Percentiles rank a stretch among this genome's conserved stretches.
Conservation (phyloP, 2,888 invertebrate genomes). For the Diarsia dahlii region DNA sequence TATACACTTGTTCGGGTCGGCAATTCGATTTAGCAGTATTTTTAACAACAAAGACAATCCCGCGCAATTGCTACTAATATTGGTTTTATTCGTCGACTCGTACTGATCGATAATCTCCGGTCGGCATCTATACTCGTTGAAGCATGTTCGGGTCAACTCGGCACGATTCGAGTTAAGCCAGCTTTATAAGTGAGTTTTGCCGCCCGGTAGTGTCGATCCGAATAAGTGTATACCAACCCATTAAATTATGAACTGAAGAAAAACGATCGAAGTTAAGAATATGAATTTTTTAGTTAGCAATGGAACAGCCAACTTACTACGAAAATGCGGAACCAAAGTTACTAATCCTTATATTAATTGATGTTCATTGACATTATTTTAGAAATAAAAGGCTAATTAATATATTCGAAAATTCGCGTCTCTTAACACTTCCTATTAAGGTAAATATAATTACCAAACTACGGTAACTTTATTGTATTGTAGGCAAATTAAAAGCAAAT, state of each 20-base stretch:
- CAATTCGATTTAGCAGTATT: not conserved
- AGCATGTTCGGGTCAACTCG: not conserved
- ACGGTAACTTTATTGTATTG: constrained; percentile 67
- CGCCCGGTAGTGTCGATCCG: not conserved
- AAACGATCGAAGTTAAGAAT: not conserved
- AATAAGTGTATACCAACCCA: not conserved
- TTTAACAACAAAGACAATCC: not conserved
- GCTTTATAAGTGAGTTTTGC: not conserved
- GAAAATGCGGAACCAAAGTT: constrained; percentile 52
- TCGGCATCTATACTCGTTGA: not conserved
- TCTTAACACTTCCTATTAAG: constrained; percentile 55
- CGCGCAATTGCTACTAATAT: not conserved
- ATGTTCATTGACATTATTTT: constrained; percentile 58
- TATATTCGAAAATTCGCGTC: constrained; percentile 48
- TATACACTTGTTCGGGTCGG: not conserved
- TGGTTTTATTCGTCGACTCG: not conserved
- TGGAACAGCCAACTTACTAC: constrained; percentile 42
- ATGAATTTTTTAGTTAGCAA: constrained; percentile 25
- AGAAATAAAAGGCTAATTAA: constrained; percentile 55
- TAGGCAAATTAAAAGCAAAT: constrained; percentile 50
- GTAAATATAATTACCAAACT: constrained; percentile 62
- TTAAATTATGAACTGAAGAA: constrained; percentile 18
- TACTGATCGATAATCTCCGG: not conserved
- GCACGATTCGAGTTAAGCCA: not conserved
- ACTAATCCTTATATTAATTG: constrained; percentile 59